Evolutionary conservation across 2,797 vertebrate genomes (phyloP), one percentile per base, ranked within the genome.

Genomic region (Serranus cabrilla): DNA sequence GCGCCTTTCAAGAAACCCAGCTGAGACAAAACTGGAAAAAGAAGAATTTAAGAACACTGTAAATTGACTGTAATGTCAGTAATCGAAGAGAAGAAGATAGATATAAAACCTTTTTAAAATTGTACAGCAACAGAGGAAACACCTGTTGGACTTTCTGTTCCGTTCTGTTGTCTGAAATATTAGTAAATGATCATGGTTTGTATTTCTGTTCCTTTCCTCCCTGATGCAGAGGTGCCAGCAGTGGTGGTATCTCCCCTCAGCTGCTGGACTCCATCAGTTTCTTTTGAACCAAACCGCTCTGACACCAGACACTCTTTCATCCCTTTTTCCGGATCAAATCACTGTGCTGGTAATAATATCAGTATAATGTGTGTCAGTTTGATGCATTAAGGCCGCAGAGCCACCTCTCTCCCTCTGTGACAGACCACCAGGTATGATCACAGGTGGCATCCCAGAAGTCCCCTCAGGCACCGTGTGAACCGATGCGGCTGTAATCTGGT

Each of bases 401-500:
- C 50, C 63, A 50, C 60, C 68, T 51, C 71, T 2, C 21, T 51
- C 71, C 1, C 21, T 49, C 76, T 51, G 59, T 60, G 76, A 75
- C 72, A 51, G 50, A 70, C 66, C 55, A 5, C 25, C 71, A 84
- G 70, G 64, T 82, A 46, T 43, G 50, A 85, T 80, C 76, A 65
- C 68, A 67, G 58, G 72, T 68, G 62, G 43, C 58, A 0, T 63
- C 63, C 54, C 74, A 18, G 50, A 42, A 52, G 49, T 13, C 49
- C 68, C 57, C 5, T 76, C 67, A 57, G 84, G 77, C 47, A 0
- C 52, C 51, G 39, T 31, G 31, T 25, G 63, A 75, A 78, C 76
- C 34, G 8, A 66, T 66, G 61, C 21, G 20, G 64, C 70, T 74
- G 54, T 86, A 90, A 93, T 89, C 78, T 76, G 65, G 47, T 89